These are phyloP conservation scores for Pocillopora damicornis DNA, from an alignment of 64 coral and sea anemone genomes.

Conservation along the genomic window DNA sequence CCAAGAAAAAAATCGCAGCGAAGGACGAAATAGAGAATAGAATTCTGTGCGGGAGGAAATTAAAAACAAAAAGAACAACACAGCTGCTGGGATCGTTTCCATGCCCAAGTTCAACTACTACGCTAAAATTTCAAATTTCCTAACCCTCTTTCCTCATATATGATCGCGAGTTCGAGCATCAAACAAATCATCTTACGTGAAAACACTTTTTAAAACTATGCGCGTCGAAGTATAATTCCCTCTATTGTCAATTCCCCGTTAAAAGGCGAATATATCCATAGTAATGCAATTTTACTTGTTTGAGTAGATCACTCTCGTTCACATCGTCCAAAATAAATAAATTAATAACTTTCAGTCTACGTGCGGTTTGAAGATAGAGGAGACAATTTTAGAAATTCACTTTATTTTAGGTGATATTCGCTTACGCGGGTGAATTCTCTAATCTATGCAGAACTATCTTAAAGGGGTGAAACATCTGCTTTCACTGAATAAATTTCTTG, in stretches of 20 bases:
- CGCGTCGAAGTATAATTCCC: background rate
- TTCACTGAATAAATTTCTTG: background rate
- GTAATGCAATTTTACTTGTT: constrained; percentile 35
- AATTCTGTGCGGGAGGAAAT: constrained; percentile 37
- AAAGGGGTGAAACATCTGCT: constrained; percentile 14
- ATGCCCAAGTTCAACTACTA: constrained; percentile 35
- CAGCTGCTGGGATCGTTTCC: constrained; percentile 13
- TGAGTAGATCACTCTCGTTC: constrained; percentile 31
- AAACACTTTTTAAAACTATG: background rate
- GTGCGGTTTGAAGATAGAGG: background rate
- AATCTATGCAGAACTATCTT: constrained; percentile 33
- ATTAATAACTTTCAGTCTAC: constrained; percentile 18
- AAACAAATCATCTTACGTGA: background rate
- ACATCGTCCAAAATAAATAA: constrained; percentile 45
- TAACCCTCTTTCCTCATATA: background rate
- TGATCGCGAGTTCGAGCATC: background rate
- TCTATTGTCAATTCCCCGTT: background rate
- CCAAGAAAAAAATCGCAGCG: background rate
- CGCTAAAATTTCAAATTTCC: constrained; percentile 1
- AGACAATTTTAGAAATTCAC: background rate
- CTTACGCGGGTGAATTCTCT: background rate
- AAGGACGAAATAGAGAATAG: constrained; percentile 20
- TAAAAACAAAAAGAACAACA: constrained; percentile 37
- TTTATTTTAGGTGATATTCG: background rate
- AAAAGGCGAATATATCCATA: constrained; percentile 14